These are phyloP conservation scores for Caenorhabditis zanzibari DNA, from an alignment of 2,888 invertebrate species.

Conservation along the genomic window DNA sequence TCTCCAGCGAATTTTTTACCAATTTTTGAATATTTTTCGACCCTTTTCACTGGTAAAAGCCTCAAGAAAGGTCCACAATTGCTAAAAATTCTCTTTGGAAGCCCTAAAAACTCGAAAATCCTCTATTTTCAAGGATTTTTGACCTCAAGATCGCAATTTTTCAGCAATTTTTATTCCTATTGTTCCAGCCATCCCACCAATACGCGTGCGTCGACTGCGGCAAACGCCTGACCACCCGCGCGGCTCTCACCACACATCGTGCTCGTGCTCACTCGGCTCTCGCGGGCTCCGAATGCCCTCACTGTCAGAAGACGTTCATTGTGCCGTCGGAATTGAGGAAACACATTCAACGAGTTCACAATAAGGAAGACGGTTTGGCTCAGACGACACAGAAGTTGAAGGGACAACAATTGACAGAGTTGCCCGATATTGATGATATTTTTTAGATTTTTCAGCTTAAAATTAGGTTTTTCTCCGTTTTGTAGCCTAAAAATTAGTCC, in stretches of 20 bases:
- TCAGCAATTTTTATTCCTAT: background rate
- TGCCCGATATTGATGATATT: constrained; percentile 34
- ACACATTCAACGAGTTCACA: constrained; percentile 52
- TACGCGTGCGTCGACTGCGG: constrained; percentile 68
- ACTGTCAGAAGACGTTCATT: constrained; percentile 58
- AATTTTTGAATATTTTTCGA: too few relatives aligned
- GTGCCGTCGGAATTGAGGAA: constrained; percentile 67
- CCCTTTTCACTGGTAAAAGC: too few relatives aligned
- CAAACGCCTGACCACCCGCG: constrained; percentile 66
- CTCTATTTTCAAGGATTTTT: background rate
- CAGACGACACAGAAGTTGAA: background rate
- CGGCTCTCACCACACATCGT: constrained; percentile 62
- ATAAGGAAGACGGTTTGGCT: background rate
- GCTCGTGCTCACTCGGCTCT: constrained; percentile 58
- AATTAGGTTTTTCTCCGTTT: too few relatives aligned
- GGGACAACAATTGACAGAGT: background rate
- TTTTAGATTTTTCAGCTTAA: constrained; percentile 13
- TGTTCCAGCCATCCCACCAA: constrained; percentile 68
- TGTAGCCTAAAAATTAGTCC: too few relatives aligned
- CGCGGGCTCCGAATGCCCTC: constrained; percentile 38
- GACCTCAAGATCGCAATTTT: background rate
- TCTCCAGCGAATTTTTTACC: too few relatives aligned
- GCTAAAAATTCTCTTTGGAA: too few relatives aligned
- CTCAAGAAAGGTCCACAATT: too few relatives aligned
- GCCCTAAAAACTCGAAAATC: too few relatives aligned